phyloP scores from a whole-genome alignment of 2,797 vertebrate species.

The Gymnoscopelus braueri region DNA sequence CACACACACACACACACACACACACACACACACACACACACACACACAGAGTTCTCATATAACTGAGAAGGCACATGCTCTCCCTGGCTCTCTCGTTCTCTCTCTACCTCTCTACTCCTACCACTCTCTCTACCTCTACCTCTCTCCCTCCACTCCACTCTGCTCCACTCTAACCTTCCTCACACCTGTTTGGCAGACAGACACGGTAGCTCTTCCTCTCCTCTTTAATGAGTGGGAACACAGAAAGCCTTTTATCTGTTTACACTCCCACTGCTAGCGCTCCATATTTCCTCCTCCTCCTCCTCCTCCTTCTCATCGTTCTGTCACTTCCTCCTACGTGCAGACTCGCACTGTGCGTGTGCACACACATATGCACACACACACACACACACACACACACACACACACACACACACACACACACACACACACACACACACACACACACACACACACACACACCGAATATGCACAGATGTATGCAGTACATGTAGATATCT shows the following conservation, averaged over 20 bases:
- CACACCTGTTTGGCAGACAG: slow-evolving; percentile 67
- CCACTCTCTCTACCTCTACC: slow-evolving; percentile 1
- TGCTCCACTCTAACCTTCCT: slow-evolving; percentile 31
- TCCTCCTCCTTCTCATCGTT: slow-evolving; percentile 22
- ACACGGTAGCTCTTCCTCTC: slow-evolving; percentile 34
- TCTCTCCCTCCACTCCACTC: not conserved
- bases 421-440: slow-evolving; percentile 5
- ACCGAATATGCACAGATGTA: no score
- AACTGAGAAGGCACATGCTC: no score
- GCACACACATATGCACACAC: slow-evolving; percentile 7
- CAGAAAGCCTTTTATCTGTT: slow-evolving; percentile 82
- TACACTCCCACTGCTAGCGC: slow-evolving; percentile 48
- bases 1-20: no score
- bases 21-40: no score
- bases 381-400: not conserved
- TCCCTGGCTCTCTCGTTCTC: not conserved
- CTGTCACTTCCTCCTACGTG: slow-evolving; percentile 8
- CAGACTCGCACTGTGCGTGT: slow-evolving; percentile 13
- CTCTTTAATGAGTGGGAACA: slow-evolving; percentile 79
- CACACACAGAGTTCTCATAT: no score
- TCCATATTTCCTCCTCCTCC: slow-evolving; percentile 6
- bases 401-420: slow-evolving; percentile 8
- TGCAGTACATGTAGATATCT: no score
- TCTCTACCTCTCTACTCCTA: not conserved
- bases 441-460: not conserved